Percentiles rank a stretch among this genome's conserved stretches.
Conservation (phyloP, 2,797 vertebrate species). For the Alosa sapidissima region DNA sequence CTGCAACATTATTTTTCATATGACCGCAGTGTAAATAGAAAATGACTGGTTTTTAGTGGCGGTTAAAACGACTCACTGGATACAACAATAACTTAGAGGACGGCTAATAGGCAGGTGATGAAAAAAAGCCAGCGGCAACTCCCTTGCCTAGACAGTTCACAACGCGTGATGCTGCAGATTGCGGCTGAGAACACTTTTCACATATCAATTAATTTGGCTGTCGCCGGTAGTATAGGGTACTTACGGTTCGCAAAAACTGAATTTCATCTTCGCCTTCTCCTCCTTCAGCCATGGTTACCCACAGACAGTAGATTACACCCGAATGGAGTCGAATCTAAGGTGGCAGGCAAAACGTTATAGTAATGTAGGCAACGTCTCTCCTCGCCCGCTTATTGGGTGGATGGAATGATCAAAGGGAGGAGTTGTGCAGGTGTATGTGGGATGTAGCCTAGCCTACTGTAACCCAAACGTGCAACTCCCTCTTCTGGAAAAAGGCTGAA, state of each 20-base stretch:
- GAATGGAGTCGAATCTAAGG: slow-evolving; percentile 26
- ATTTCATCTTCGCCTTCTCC: slow-evolving; percentile 79
- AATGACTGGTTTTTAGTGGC: neutral
- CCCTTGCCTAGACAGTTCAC: slow-evolving; percentile 37
- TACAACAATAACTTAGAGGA: neutral
- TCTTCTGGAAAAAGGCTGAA: slow-evolving; percentile 39
- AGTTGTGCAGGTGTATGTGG: slow-evolving; percentile 47
- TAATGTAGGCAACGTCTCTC: slow-evolving; percentile 38
- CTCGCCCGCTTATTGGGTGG: slow-evolving; percentile 48
- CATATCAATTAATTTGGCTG: neutral
- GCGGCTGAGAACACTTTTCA: neutral
- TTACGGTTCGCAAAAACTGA: slow-evolving; percentile 80
- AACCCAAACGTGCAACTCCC: slow-evolving; percentile 35
- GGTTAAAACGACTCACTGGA: neutral
- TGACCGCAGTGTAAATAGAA: neutral
- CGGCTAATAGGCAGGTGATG: neutral
- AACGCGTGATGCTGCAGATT: slow-evolving; percentile 20
- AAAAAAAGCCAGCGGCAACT: slow-evolving; percentile 59
- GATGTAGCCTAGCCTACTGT: neutral
- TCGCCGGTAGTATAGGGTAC: slow-evolving; percentile 44
- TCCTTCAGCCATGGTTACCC: slow-evolving; percentile 72
- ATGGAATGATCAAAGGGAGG: slow-evolving; percentile 48
- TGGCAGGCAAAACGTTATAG: slow-evolving; percentile 21
- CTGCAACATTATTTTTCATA: neutral
- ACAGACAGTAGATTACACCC: slow-evolving; percentile 36